phyloP scores from a whole-genome alignment of 2,888 invertebrate genomes.

The Ochropacha duplaris region DNA sequence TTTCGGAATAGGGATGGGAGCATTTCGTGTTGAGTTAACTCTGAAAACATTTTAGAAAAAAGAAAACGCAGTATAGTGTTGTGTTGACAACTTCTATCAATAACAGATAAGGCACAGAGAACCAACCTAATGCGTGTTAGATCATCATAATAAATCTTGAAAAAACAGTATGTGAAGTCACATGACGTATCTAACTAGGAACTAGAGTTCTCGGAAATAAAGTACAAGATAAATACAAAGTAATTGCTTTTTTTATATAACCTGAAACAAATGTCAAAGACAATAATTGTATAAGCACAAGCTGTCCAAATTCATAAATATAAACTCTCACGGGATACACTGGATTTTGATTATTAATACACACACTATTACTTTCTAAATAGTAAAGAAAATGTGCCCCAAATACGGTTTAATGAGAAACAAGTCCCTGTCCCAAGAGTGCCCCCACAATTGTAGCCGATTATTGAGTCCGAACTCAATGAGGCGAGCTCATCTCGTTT shows the following conservation, averaged over 20 bases:
- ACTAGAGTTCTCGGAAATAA: too few species aligned
- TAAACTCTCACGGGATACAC: slow-evolving; percentile 10
- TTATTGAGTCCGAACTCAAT: slow-evolving; percentile 34
- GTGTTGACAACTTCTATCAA: slow-evolving; percentile 11
- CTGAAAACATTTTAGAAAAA: slow-evolving; percentile 20
- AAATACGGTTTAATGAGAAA: slow-evolving; percentile 26
- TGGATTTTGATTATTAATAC: slow-evolving; percentile 22
- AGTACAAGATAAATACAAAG: too few species aligned
- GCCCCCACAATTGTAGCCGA: slow-evolving; percentile 26
- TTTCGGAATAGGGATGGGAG: slow-evolving; percentile 17
- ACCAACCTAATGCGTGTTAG: neutral
- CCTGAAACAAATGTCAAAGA: neutral
- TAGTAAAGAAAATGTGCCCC: slow-evolving; percentile 20
- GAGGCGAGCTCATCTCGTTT: slow-evolving; percentile 37
- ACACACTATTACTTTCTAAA: slow-evolving; percentile 18
- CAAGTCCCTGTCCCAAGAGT: slow-evolving; percentile 21
- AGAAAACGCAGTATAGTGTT: slow-evolving; percentile 17
- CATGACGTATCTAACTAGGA: too few species aligned
- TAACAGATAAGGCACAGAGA: neutral
- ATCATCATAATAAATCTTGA: too few species aligned
- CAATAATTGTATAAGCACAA: neutral
- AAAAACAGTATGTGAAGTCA: too few species aligned
- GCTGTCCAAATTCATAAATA: slow-evolving; percentile 11
- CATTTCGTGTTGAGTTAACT: slow-evolving; percentile 14
- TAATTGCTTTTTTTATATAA: neutral